phyloP scores from a whole-genome alignment of 2,797 vertebrate species.

The Chiloscyllium punctatum region DNA sequence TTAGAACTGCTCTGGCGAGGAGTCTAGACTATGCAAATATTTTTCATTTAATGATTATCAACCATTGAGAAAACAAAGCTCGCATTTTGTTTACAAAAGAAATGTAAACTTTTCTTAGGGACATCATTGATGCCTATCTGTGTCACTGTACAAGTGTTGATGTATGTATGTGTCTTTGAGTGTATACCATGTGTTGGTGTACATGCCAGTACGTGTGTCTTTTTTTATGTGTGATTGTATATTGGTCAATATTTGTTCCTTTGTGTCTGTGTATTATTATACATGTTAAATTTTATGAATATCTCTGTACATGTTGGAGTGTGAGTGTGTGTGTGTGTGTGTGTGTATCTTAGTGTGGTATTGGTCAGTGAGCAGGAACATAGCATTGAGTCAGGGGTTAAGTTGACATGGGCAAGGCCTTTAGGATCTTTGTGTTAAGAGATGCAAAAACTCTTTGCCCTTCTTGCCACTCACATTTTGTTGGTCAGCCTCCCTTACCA shows the following conservation, averaged over 20 bases:
- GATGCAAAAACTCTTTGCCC: background rate
- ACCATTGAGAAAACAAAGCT: background rate
- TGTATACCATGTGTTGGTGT: background rate
- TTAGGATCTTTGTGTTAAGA: background rate
- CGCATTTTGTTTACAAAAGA: background rate
- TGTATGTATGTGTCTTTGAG: background rate
- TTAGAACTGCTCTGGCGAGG: background rate
- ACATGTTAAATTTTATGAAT: background rate
- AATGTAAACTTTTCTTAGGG: background rate
- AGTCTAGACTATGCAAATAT: conserved; percentile 28
- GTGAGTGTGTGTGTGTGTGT: background rate
- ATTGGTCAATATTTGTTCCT: background rate
- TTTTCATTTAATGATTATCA: conserved; percentile 32
- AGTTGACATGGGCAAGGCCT: background rate
- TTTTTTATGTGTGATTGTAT: background rate
- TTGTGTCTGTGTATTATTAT: background rate
- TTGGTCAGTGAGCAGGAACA: background rate
- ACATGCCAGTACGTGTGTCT: background rate
- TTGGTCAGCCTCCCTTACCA: too few species aligned
- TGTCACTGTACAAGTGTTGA: too few species aligned
- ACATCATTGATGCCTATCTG: too few species aligned
- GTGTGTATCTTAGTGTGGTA: background rate
- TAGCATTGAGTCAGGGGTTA: background rate
- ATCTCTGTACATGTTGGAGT: too few species aligned
- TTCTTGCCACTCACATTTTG: too few species aligned